Evolutionary conservation across 1,140 invertebrate species (phyloP).

Genomic region (Paracyclopina nana): DNA sequence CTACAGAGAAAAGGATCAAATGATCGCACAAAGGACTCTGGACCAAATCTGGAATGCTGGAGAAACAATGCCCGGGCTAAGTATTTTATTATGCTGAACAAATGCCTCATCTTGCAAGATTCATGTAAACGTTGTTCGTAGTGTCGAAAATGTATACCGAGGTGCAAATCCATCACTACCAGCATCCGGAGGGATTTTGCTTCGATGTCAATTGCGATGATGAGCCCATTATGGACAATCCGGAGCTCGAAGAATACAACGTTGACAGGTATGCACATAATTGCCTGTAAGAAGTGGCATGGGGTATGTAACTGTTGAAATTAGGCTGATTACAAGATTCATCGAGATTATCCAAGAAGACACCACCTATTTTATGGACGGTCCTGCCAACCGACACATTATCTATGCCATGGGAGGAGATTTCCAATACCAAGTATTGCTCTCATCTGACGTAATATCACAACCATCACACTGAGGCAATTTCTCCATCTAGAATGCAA

Average conservation of each 20-base stretch:
- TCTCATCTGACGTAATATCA: too few species aligned
- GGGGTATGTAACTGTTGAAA: too few species aligned
- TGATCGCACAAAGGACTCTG: background rate
- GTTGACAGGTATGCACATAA: background rate
- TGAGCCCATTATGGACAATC: conserved; percentile 34
- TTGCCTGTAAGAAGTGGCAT: background rate
- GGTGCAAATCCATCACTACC: conserved; percentile 30
- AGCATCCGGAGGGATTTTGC: conserved; percentile 36
- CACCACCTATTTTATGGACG: background rate
- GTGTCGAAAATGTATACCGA: conserved; percentile 28
- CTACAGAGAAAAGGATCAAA: conserved; percentile 38
- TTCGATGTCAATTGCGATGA: conserved; percentile 38
- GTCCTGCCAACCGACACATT: background rate
- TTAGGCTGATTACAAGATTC: too few species aligned
- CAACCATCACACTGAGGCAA: background rate
- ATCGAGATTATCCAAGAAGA: background rate
- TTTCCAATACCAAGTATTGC: background rate
- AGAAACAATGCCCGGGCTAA: too few species aligned
- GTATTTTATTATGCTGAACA: too few species aligned
- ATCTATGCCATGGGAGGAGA: background rate
- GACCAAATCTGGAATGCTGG: conserved; percentile 12
- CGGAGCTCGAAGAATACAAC: conserved; percentile 22
- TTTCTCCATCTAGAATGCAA: too few species aligned
- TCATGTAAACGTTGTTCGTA: too few species aligned
- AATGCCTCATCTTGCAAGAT: too few species aligned